A percentile compares a stretch with the other conserved stretches of the same genome.
Evolutionary conservation across 2,888 invertebrate genomes (phyloP).

Genomic region (Sphaerolaimus hirsutus): DNA sequence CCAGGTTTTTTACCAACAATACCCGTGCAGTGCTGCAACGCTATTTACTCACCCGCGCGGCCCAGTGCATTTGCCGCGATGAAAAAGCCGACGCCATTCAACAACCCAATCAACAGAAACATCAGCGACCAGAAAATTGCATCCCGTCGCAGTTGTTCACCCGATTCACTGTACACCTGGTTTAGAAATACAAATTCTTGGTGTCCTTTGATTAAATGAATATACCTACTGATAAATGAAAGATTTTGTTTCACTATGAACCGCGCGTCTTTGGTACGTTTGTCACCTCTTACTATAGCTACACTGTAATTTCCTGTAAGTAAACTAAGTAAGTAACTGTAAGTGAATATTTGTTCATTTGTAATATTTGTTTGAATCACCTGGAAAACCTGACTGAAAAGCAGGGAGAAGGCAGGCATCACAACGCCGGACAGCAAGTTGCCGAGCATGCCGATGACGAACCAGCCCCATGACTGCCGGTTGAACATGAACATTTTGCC

Average conservation of each 20-base stretch:
- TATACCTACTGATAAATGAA: too few species aligned
- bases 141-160: conserved; percentile 26
- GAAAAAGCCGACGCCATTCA: conserved; percentile 27
- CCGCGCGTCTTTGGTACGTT: too few species aligned
- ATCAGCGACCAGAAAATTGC: conserved; percentile 34
- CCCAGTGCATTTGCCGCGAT: conserved; percentile 18
- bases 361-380: conserved; percentile 11
- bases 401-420: conserved; percentile 32
- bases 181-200: too few species aligned
- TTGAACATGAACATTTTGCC: conserved; percentile 18
- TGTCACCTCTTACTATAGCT: too few species aligned
- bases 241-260: too few species aligned
- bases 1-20: too few species aligned
- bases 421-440: conserved; percentile 27
- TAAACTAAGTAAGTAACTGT: too few species aligned
- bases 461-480: conserved; percentile 14
- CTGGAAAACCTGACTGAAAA: conserved; percentile 27
- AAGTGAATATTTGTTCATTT: too few species aligned
- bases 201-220: too few species aligned
- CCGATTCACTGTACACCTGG: conserved; percentile 31
- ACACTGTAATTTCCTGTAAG: too few species aligned
- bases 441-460: conserved; percentile 17
- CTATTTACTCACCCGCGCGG: too few species aligned
- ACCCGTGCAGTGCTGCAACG: too few species aligned
- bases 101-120: conserved; percentile 31